Evolutionary conservation across 1,140 invertebrate species (phyloP), one percentile per base, ranked within the genome.

Genomic region (Drosophila nikananu): DNA sequence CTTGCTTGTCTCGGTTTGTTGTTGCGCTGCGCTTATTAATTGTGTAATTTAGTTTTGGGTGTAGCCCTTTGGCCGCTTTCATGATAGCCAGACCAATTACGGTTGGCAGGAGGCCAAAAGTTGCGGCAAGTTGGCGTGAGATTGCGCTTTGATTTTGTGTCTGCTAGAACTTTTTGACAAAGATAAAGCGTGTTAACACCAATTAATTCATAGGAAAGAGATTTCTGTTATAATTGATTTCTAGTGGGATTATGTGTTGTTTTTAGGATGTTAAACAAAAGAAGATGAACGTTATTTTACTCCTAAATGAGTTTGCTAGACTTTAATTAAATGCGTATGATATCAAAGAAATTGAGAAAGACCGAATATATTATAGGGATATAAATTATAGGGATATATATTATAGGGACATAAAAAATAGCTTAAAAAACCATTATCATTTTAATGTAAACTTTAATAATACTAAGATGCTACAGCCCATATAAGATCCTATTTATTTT

Each of bases 21-120:
- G 25, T 48, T 70, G 63, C 54, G 55, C 59, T 65, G 39, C 78
- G 74, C 80, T 83, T 86, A 87, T 86, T 86, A 87, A 86, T 86
- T 86, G 80, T 87, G 80, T 83, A 86, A 86, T 86, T 86, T 86
- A 59, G 77, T 77, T 86, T 80, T 32, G 44, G 63, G 66, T 80
- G 76, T 72, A 80, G 63, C 72, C 72, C 48, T 44, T 49, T 73
- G 64, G 61, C 68, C 76, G 54, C 78, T 67, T 77, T 86, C 67
- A 67, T 77, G 81, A 67, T 73, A 55, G 48, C 72, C 71, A n/a
- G 32, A 27, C 66, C 54, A 59, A 73, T 73, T 70, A 72, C 13
- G 44, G 25, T 19, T 39, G 48, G 63, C 49, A 68, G 27, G 25
- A 72, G 71, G 81, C 65, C 71, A 80, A 72, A 54, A 61, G 58